Evolutionary conservation across 2,113 vertebrate species (phyloP).

Genomic region (Caranx melampygus): DNA sequence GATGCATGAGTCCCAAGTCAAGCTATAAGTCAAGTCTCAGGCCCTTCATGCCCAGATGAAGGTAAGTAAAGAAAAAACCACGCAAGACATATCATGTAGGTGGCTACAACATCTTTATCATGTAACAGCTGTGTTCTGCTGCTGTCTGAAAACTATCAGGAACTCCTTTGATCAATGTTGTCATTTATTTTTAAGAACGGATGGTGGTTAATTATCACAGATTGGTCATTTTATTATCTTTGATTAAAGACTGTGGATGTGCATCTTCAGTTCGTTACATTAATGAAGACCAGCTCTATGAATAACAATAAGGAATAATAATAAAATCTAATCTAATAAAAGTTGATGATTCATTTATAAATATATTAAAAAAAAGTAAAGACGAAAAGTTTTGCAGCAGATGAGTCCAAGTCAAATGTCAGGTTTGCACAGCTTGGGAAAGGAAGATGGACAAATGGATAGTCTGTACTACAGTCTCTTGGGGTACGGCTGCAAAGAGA

Average conservation of each 20-base stretch:
- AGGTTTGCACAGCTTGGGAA: neutral
- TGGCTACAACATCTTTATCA: too few relatives aligned
- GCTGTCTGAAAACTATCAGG: neutral
- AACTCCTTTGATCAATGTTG: neutral
- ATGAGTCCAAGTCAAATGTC: neutral
- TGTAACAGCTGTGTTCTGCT: neutral
- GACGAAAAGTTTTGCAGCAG: neutral
- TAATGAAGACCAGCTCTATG: neutral
- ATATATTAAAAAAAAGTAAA: neutral
- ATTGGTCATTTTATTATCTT: conserved; percentile 12
- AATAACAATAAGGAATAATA: neutral
- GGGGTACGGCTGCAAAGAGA: neutral
- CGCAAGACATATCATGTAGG: neutral
- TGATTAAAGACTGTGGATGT: neutral
- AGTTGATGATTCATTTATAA: neutral
- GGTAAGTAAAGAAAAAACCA: neutral
- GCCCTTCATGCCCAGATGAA: neutral
- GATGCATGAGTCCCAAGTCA: neutral
- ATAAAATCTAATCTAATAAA: too few relatives aligned
- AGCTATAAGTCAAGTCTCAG: neutral
- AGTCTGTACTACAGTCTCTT: too few relatives aligned
- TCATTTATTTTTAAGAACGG: too few relatives aligned
- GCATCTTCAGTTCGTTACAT: neutral
- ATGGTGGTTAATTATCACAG: neutral
- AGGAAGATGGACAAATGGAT: neutral